Percentiles rank a stretch among this genome's conserved stretches.
Evolutionary conservation across 2,797 vertebrate genomes (phyloP).

Genomic region (Galagoides demidoff): DNA sequence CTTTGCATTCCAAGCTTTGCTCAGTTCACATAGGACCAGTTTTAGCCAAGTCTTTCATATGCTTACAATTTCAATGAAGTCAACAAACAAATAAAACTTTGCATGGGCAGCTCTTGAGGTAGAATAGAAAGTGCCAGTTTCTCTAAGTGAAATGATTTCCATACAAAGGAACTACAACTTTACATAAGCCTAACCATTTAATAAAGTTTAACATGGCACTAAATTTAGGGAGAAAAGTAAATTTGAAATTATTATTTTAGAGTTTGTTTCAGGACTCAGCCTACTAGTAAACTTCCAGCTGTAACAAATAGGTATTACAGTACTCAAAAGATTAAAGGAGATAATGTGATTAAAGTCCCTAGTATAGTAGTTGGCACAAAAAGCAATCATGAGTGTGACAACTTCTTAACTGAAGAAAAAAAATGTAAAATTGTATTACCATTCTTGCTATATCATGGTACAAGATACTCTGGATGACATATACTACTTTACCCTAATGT

Average conservation of each 20-base stretch:
- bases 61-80: conserved; percentile 61
- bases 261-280: conserved; percentile 49
- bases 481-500: background rate
- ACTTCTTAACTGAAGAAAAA: conserved; percentile 1
- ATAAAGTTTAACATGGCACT: conserved; percentile 29
- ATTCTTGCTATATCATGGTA: background rate
- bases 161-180: conserved; percentile 13
- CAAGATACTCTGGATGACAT: conserved; percentile 11
- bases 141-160: background rate
- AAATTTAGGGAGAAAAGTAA: conserved; percentile 44
- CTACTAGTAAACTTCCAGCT: conserved; percentile 38
- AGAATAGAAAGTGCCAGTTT: background rate
- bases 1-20: conserved; percentile 35
- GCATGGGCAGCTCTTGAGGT: background rate
- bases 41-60: conserved; percentile 63
- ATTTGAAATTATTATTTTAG: conserved; percentile 55
- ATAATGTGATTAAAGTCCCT: conserved; percentile 42
- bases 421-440: background rate
- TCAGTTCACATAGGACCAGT: conserved; percentile 27
- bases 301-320: background rate
- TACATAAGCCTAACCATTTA: conserved; percentile 43
- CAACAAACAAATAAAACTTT: conserved; percentile 64
- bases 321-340: conserved; percentile 34
- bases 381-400: conserved; percentile 1
- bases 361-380: conserved; percentile 4